These are phyloP conservation scores for Apamea monoglypha DNA, from an alignment of 2,888 invertebrate genomes.

Conservation along the genomic window DNA sequence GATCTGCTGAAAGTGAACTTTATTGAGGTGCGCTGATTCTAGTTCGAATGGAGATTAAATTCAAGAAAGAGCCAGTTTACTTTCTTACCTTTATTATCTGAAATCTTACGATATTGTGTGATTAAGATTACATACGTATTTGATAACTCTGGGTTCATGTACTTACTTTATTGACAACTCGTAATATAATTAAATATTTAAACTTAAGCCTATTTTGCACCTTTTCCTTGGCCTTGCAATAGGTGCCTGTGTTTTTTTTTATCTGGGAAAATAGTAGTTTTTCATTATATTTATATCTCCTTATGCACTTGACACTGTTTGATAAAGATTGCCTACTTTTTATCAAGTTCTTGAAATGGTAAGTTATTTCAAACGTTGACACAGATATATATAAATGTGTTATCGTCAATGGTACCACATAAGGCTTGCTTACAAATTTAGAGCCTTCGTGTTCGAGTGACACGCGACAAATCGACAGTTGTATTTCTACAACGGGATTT, in stretches of 20 bases:
- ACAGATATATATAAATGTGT: neutral
- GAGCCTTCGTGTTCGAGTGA: neutral
- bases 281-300: slow-evolving; percentile 5
- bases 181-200: neutral
- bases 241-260: neutral
- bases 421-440: slow-evolving; percentile 9
- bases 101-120: neutral
- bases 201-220: neutral
- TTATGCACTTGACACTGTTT: slow-evolving; percentile 25
- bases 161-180: too few species aligned
- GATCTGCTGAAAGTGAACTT: neutral
- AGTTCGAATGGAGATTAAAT: neutral
- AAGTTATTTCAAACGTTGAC: slow-evolving; percentile 6
- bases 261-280: neutral
- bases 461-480: slow-evolving; percentile 2
- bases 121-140: neutral
- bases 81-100: neutral
- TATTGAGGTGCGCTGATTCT: neutral
- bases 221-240: neutral
- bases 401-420: slow-evolving; percentile 8
- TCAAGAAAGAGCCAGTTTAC: neutral
- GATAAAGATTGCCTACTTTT: slow-evolving; percentile 33
- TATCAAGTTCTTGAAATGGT: slow-evolving; percentile 30
- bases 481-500: slow-evolving; percentile 8
- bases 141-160: neutral